Percentiles rank a stretch among this genome's conserved stretches.
Evolutionary conservation across 2,797 vertebrate genomes (phyloP).

Genomic region (Neomorphus geoffroyi): DNA sequence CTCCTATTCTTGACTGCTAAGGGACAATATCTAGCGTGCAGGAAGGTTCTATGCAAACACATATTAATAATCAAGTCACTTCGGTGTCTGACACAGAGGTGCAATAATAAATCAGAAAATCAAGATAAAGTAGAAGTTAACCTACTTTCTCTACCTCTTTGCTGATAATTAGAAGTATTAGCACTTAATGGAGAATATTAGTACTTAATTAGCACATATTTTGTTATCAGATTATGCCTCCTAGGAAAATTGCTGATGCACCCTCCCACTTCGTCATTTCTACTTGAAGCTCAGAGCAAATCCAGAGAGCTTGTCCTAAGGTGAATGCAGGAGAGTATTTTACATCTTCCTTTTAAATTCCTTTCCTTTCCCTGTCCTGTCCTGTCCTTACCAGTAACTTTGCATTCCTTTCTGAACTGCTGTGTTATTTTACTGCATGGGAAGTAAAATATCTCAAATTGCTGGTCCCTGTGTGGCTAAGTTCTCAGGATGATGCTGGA

Average conservation of each 20-base stretch:
- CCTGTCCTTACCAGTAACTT: background rate
- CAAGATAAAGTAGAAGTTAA: background rate
- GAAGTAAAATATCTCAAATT: background rate
- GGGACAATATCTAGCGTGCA: background rate
- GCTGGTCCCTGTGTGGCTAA: background rate
- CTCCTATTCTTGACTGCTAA: background rate
- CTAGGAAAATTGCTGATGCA: background rate
- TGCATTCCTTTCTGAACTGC: background rate
- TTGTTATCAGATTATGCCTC: background rate
- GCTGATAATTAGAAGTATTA: background rate
- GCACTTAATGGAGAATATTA: background rate
- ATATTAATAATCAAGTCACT: background rate
- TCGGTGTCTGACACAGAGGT: background rate
- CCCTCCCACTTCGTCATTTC: background rate
- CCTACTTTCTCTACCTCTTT: background rate
- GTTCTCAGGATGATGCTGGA: background rate
- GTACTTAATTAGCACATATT: background rate
- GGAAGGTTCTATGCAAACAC: background rate
- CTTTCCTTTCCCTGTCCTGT: no score
- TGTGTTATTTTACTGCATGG: background rate
- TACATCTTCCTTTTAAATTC: background rate
- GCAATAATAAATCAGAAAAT: background rate
- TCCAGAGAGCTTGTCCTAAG: background rate
- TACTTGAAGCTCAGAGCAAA: background rate
- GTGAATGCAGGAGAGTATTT: background rate